Evolutionary conservation across 2,113 vertebrate species (phyloP).

Genomic region (Labeo catla): DNA sequence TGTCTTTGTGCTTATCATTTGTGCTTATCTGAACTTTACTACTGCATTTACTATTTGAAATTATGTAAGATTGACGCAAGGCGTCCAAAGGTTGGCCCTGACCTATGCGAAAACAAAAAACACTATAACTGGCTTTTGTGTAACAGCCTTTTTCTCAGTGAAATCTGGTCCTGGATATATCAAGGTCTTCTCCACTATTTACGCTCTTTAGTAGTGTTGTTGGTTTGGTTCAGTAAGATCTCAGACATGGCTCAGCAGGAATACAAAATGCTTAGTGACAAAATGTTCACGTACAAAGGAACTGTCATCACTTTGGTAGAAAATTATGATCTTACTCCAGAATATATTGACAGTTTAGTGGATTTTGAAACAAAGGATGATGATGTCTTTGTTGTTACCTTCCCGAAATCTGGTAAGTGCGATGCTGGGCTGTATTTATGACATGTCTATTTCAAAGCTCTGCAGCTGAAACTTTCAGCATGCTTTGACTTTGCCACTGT

Average conservation of each 20-base stretch:
- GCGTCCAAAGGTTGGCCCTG: neutral
- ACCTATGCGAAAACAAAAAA: neutral
- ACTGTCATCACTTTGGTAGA: slow-evolving; percentile 16
- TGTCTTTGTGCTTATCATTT: too few relatives aligned
- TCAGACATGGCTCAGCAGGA: slow-evolving; percentile 42
- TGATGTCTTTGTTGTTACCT: slow-evolving; percentile 67
- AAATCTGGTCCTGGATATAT: neutral
- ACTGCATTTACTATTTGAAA: too few relatives aligned
- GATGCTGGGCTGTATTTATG: neutral
- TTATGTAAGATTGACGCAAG: neutral
- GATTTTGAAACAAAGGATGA: slow-evolving; percentile 69
- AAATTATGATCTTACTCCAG: neutral
- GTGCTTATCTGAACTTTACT: too few relatives aligned
- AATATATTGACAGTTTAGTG: slow-evolving; percentile 61
- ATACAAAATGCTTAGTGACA: slow-evolving; percentile 47
- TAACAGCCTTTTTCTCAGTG: neutral
- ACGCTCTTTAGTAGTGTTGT: neutral
- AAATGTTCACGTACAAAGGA: slow-evolving; percentile 59
- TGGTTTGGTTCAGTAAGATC: neutral
- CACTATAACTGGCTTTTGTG: neutral
- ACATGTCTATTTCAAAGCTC: too few relatives aligned
- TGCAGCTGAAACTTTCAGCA: too few relatives aligned
- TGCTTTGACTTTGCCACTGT: too few relatives aligned
- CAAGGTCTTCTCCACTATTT: neutral
- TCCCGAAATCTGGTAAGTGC: slow-evolving; percentile 71